Conservation (phyloP, 2,888 invertebrate species). For the Lomographa bimaculata region DNA sequence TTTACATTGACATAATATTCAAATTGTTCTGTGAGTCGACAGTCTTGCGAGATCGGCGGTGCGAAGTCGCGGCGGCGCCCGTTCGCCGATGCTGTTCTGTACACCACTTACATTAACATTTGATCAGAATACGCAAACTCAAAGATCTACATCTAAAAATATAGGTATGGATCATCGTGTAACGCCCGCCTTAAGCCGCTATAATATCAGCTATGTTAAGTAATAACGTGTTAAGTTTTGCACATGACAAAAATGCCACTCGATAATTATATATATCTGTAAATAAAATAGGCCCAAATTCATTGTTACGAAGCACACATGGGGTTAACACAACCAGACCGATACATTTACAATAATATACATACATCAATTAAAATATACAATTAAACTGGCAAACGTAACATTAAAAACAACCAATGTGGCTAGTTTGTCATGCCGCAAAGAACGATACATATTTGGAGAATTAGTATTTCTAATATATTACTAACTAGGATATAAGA, state of each 20-base stretch:
- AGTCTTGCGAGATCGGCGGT: conserved; percentile 56
- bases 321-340: conserved; percentile 72
- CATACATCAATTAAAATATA: conserved; percentile 40
- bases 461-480: conserved; percentile 74
- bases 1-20: conserved; percentile 76
- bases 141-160: conserved; percentile 74
- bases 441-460: conserved; percentile 64
- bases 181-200: conserved; percentile 78
- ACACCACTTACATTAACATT: conserved; percentile 80
- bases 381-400: conserved; percentile 51
- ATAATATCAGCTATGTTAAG: conserved; percentile 78
- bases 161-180: conserved; percentile 68
- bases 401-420: conserved; percentile 49
- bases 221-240: conserved; percentile 67
- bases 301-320: conserved; percentile 66
- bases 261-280: conserved; percentile 45
- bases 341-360: conserved; percentile 49
- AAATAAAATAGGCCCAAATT: conserved; percentile 75
- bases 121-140: conserved; percentile 79
- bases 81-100: conserved; percentile 67
- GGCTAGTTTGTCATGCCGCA: conserved; percentile 71
- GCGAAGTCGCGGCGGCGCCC: conserved; percentile 57
- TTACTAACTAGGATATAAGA: conserved; percentile 76
- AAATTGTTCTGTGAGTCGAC: conserved; percentile 74
- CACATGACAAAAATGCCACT: conserved; percentile 71